Evolutionary conservation across 92 coral and sea anemone species (phyloP).

Genomic region (Scolanthus callimorphus): DNA sequence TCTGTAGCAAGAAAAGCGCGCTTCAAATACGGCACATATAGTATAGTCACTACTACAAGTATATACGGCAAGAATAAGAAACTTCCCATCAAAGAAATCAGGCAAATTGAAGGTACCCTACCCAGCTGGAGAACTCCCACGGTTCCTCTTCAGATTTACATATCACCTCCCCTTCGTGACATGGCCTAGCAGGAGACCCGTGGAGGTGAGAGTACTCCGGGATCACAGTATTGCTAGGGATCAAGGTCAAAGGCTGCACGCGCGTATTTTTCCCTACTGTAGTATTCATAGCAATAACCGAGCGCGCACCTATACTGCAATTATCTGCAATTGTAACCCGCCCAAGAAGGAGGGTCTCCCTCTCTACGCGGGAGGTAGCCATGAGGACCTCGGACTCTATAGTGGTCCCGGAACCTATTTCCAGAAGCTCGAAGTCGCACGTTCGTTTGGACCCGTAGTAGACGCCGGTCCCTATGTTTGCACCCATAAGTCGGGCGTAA

Average conservation of each 20-base stretch:
- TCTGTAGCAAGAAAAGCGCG: background rate
- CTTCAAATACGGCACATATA: slow-evolving; percentile 3
- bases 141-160: background rate
- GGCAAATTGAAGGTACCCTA: background rate
- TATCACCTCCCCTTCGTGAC: background rate
- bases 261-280: background rate
- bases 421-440: slow-evolving; percentile 7
- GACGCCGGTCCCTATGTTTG: slow-evolving; percentile 2
- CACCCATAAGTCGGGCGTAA: slow-evolving; percentile 6
- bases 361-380: slow-evolving; percentile 4
- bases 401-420: background rate
- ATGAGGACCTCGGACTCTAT: slow-evolving; percentile 4
- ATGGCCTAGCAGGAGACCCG: slow-evolving; percentile 4
- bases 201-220: slow-evolving; percentile 2
- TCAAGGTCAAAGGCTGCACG: slow-evolving; percentile 9
- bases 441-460: background rate
- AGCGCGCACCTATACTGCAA: slow-evolving; percentile 9
- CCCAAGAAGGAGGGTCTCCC: slow-evolving; percentile 8
- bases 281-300: slow-evolving; percentile 2
- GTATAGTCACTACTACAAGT: background rate
- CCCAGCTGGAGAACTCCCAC: background rate
- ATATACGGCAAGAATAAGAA: slow-evolving; percentile 5
- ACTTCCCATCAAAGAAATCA: background rate
- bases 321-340: slow-evolving; percentile 7
- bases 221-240: slow-evolving; percentile 5